These are phyloP conservation scores for Caerostris darwini DNA, from an alignment of 1,140 invertebrate genomes.

Conservation along the genomic window DNA sequence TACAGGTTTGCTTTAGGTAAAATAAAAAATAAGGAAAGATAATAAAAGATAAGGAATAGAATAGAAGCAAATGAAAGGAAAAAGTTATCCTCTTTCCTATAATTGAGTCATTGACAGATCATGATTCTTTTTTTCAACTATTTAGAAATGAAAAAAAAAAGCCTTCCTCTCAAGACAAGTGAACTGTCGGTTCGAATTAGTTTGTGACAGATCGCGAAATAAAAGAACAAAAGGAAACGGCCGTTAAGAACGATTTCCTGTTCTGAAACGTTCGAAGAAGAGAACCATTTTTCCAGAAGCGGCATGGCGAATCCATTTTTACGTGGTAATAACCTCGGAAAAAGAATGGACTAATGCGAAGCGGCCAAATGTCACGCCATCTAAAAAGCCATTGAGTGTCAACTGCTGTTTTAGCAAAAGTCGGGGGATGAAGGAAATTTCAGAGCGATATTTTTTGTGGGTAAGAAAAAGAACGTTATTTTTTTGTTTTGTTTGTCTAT, in stretches of 20 bases:
- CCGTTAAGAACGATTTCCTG: constrained; percentile 38
- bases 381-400: neutral
- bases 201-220: constrained; percentile 30
- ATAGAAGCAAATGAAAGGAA: constrained; percentile 18
- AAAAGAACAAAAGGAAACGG: neutral
- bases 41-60: neutral
- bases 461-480: neutral
- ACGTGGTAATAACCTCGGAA: constrained; percentile 18
- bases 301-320: constrained; percentile 16
- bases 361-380: neutral
- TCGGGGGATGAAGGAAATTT: neutral
- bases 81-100: neutral
- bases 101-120: constrained; percentile 28
- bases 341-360: constrained; percentile 12
- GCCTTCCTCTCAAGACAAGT: neutral
- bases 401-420: neutral
- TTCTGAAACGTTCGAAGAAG: neutral
- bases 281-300: neutral
- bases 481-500: neutral
- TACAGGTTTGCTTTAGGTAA: neutral
- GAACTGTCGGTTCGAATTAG: constrained; percentile 39
- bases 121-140: neutral
- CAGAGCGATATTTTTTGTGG: neutral
- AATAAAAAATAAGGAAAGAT: neutral
- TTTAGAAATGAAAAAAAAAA: neutral